Evolutionary conservation across 2,113 vertebrate species (phyloP).

Genomic region (pig (Sus scrofa)): T2T-Sscrofa CM000826.6:106167001-106167500

Average conservation of each 20-base stretch:
- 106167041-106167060: conserved; percentile 33
- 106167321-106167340: background rate
- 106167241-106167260: background rate
- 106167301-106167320: background rate
- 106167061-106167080: background rate
- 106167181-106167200: background rate
- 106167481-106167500: conserved; percentile 82
- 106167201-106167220: background rate
- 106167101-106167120: background rate
- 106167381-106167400: background rate
- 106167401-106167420: conserved; percentile 34
- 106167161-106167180: background rate
- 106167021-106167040: conserved; percentile 24
- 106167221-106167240: background rate
- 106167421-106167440: conserved; percentile 39
- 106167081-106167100: background rate
- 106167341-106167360: background rate
- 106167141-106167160: background rate
- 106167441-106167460: conserved; percentile 56
- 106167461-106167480: conserved; percentile 76
- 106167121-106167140: background rate
- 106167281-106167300: background rate
- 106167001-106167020: background rate
- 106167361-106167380: background rate
- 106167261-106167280: background rate